Evolutionary conservation across 2,888 invertebrate genomes (phyloP).

Genomic region (Conchocele bisecta): DNA sequence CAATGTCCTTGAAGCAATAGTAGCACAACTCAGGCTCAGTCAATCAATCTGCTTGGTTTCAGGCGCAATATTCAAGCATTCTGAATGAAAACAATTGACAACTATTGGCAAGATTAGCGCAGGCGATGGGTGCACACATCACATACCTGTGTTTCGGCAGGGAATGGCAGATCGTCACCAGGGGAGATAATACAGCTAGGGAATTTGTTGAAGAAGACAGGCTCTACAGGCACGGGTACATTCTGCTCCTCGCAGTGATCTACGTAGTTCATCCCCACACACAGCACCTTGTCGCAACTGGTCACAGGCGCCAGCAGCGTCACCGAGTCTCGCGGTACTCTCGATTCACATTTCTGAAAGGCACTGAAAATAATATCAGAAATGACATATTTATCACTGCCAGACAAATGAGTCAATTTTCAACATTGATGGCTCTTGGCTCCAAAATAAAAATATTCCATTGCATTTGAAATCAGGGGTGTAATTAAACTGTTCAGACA

Average conservation of each 20-base stretch:
- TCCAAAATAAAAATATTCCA: too few relatives aligned
- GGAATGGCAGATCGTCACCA: conserved; percentile 65
- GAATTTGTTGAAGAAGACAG: conserved; percentile 95
- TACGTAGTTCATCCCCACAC: conserved; percentile 92
- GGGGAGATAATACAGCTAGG: conserved; percentile 91
- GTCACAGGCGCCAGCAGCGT: conserved; percentile 87
- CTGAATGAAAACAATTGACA: too few relatives aligned
- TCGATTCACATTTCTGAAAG: conserved; percentile 60
- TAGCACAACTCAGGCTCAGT: too few relatives aligned
- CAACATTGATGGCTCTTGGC: too few relatives aligned
- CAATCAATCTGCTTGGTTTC: too few relatives aligned
- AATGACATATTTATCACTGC: too few relatives aligned
- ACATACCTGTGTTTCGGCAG: conserved; percentile 70
- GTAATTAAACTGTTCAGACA: too few relatives aligned
- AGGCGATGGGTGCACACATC: not conserved
- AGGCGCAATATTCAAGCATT: too few relatives aligned
- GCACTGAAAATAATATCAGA: conserved; percentile 61
- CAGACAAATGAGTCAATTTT: too few relatives aligned
- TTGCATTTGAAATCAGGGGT: too few relatives aligned
- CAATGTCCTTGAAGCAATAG: too few relatives aligned
- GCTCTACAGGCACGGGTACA: conserved; percentile 88
- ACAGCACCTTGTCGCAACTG: conserved; percentile 92
- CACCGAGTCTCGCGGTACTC: conserved; percentile 64
- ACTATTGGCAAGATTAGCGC: not conserved
- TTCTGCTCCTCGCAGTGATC: conserved; percentile 94